These are phyloP conservation scores for Mobula hypostoma DNA, from an alignment of 2,113 vertebrate species.

Conservation along the genomic window DNA sequence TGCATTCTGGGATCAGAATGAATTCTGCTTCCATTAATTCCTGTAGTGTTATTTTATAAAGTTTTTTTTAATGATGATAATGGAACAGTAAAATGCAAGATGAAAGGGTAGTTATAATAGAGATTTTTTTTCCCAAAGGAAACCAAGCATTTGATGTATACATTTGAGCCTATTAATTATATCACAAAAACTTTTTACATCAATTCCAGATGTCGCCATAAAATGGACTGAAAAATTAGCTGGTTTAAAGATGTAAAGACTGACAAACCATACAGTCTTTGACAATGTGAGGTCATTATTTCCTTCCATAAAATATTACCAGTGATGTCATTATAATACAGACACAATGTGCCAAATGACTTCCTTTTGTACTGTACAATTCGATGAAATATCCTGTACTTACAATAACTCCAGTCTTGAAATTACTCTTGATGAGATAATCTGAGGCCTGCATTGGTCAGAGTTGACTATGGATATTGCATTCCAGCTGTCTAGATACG, in stretches of 20 bases:
- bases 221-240: background rate
- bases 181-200: background rate
- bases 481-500: no score
- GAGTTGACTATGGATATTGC: no score
- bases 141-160: slow-evolving; percentile 24
- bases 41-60: slow-evolving; percentile 14
- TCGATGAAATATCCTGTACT: background rate
- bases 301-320: background rate
- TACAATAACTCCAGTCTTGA: background rate
- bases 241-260: slow-evolving; percentile 20
- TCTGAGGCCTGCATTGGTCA: no score
- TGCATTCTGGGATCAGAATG: background rate
- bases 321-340: background rate
- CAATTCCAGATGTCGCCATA: slow-evolving; percentile 15
- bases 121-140: background rate
- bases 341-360: background rate
- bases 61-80: slow-evolving; percentile 31
- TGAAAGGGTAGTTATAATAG: slow-evolving; percentile 27
- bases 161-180: slow-evolving; percentile 20
- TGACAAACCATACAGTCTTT: background rate
- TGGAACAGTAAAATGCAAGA: background rate
- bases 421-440: background rate
- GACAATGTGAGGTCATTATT: background rate
- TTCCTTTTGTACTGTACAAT: background rate
- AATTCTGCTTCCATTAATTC: slow-evolving; percentile 30